phyloP scores from a whole-genome alignment of 2,113 vertebrate species.

The Brachionichthys hirsutus region DNA sequence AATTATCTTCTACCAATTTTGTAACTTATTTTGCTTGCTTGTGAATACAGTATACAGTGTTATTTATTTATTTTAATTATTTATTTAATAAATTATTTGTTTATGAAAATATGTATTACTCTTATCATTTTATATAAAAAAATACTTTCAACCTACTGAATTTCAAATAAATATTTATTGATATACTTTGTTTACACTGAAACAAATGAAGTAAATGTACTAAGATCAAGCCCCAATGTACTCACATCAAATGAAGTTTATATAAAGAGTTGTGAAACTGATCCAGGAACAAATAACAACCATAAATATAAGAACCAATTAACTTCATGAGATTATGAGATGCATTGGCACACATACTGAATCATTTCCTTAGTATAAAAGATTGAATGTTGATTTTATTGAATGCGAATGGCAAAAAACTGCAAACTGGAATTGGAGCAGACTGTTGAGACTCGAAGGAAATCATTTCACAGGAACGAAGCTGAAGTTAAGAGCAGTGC shows the following conservation, averaged over 20 bases:
- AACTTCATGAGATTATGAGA: background rate
- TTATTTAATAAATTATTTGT: conserved; percentile 75
- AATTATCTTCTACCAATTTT: conserved; percentile 57
- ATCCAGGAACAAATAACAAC: background rate
- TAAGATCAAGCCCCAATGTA: background rate
- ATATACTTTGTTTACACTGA: too few species aligned
- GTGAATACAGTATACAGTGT: conserved; percentile 80
- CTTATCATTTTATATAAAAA: background rate
- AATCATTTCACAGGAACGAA: background rate
- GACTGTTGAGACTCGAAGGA: background rate
- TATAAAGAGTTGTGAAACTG: background rate
- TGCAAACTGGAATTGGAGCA: background rate
- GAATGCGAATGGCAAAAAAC: background rate
- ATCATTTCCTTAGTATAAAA: background rate
- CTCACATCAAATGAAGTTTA: background rate
- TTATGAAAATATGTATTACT: conserved; percentile 31
- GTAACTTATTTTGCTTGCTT: conserved; percentile 73
- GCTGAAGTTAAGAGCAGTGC: conserved; percentile 28
- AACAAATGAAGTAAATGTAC: background rate
- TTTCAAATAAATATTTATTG: too few species aligned
- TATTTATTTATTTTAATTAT: conserved; percentile 81
- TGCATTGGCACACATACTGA: too few species aligned
- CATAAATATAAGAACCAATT: background rate
- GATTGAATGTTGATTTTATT: background rate
- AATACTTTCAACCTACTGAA: too few species aligned